phyloP scores from a whole-genome alignment of 2,797 vertebrate genomes.

The Heteromormyrus szaboi region DNA sequence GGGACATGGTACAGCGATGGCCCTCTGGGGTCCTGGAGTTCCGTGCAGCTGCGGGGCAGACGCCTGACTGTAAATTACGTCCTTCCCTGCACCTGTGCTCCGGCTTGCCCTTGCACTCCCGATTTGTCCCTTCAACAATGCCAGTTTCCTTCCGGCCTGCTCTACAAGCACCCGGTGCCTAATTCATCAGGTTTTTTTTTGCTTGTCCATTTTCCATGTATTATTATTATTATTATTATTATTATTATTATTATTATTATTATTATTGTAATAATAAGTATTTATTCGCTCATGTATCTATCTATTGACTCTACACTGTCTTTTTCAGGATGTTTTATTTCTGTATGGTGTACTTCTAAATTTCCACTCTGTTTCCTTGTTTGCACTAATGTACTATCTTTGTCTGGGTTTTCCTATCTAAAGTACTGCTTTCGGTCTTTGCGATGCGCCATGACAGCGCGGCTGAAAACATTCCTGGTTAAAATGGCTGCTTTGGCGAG shows the following conservation, averaged over 20 bases:
- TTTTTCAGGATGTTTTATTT: neutral
- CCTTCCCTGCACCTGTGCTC: neutral
- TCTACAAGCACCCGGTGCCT: neutral
- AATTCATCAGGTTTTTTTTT: neutral
- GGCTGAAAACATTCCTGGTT: neutral
- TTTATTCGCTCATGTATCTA: neutral
- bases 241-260: neutral
- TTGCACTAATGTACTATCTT: neutral
- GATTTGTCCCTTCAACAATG: neutral
- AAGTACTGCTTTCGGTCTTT: neutral
- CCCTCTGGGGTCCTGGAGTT: neutral
- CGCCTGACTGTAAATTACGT: neutral
- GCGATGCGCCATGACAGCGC: neutral
- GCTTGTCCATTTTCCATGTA: neutral
- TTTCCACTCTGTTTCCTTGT: neutral
- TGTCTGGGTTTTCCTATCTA: neutral
- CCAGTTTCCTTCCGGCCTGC: neutral
- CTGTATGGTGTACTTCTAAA: neutral
- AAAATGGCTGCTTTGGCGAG: neutral
- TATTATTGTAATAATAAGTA: neutral
- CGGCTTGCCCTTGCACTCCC: neutral
- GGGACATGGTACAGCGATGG: neutral
- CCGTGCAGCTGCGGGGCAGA: neutral
- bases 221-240: neutral
- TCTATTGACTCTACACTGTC: neutral